Conservation (phyloP, 2,113 vertebrate species). For the Potamarius usumacintae region DNA sequence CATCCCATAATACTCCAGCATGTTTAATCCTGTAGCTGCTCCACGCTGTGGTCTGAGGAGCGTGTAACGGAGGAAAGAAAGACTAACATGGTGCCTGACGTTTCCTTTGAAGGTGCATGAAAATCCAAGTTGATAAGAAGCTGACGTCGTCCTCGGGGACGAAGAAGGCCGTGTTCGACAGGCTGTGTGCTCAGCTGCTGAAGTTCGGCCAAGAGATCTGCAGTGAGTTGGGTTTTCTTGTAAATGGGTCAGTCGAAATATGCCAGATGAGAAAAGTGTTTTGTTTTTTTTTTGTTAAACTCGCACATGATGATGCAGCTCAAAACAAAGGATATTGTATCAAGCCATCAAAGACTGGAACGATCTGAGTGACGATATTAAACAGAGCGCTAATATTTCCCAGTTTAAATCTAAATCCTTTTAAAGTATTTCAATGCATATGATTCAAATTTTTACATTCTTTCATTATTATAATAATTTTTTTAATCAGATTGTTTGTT, state of each 20-base stretch:
- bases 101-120: conserved; percentile 74
- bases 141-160: conserved; percentile 76
- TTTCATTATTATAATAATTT: no score
- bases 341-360: no score
- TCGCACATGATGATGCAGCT: background rate
- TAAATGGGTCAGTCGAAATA: no score
- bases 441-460: no score
- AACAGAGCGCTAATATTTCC: no score
- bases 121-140: conserved; percentile 84
- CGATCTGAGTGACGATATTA: no score
- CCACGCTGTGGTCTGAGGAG: background rate
- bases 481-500: no score
- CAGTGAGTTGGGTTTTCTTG: conserved; percentile 68
- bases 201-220: conserved; percentile 72
- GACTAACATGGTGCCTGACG: background rate
- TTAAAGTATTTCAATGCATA: no score
- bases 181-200: conserved; percentile 77
- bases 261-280: background rate
- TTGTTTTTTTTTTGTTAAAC: background rate
- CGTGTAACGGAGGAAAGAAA: background rate
- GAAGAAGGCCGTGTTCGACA: conserved; percentile 81
- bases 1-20: background rate
- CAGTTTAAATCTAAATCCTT: no score
- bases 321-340: background rate
- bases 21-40: no score